Base-by-base conservation (phyloP, 2,113 vertebrate species). In the Pao palembangensis region DNA sequence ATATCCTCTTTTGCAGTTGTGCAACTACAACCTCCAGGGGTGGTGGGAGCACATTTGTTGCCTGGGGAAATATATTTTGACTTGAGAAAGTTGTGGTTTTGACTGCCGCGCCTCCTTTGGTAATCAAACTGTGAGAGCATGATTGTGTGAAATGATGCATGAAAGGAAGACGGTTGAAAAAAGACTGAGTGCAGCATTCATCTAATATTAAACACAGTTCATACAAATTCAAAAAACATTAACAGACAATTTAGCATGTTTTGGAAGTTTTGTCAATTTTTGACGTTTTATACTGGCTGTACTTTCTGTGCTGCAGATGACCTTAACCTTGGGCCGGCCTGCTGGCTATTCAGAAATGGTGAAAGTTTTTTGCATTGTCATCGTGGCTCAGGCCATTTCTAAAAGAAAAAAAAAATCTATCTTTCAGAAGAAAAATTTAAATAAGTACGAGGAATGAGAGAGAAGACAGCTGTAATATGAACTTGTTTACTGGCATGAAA, bases 281-380 rank as follows among this genome's bases (percentile, higher is more conserved):
- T 55, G 6, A 23, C 21, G n/a, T 23, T 23, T 21, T 23, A 41
- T 61, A 25, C 31, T 23, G 25, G 16, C 43, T 44, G 4, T 14
- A 16, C 15, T 16, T 44, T 38, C 43, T 17, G 4, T 50, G 47
- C 34, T 21, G 59, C 50, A n/a, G 38, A 21, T 73, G 70, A 75
- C 76, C 78, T 70, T 63, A 63, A 73, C 80, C n/a, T 6, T 5
- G 28, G 51, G 70, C 58, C 47, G 38, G 56, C 51, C 71, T 69
- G 44, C 7, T 0, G 64, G 72, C 75, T 60, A 34, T 34, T 62
- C 31, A 20, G 23, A 64, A 21, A 64, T 23, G 16, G 51, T 67
- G 55, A 28, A 58, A 31, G 49, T 28, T 18, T 64, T 42, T n/a
- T 0, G 34, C 12, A 56, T 23, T 25, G 56, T 68, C 59, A 71